phyloP scores from a whole-genome alignment of 2,797 vertebrate species.

The Pagetopsis macropterus region DNA sequence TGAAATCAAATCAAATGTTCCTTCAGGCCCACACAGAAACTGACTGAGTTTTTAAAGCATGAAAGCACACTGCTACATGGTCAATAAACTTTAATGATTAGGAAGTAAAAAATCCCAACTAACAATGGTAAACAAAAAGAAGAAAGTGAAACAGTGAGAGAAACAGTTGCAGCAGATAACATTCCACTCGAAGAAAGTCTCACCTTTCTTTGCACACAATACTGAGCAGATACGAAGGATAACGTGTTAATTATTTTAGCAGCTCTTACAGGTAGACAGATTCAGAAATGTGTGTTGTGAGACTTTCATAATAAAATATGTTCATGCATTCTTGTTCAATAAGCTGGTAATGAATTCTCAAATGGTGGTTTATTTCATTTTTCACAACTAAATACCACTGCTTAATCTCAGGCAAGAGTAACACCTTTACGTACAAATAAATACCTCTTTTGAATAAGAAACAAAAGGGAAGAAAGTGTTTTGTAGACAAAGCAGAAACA shows the following conservation, averaged over 20 bases:
- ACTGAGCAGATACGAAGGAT: conserved; percentile 25
- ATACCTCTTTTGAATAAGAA: not conserved
- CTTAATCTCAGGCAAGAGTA: not conserved
- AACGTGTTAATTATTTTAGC: conserved; percentile 20
- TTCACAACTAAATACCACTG: not conserved
- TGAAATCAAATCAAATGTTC: conserved; percentile 4
- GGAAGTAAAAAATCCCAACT: not conserved
- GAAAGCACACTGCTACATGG: not conserved
- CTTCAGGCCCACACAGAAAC: not conserved
- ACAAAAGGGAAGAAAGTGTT: not conserved
- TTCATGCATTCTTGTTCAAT: conserved; percentile 3
- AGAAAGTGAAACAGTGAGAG: not conserved
- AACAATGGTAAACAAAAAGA: not conserved
- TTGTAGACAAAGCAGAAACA: not conserved
- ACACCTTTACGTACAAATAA: not conserved
- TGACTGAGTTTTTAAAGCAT: not conserved
- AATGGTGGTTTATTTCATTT: not conserved
- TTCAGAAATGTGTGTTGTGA: conserved; percentile 28
- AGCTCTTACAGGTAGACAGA: not conserved
- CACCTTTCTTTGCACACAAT: conserved; percentile 21
- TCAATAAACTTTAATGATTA: not conserved
- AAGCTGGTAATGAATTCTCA: conserved; percentile 13
- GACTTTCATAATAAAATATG: conserved; percentile 4
- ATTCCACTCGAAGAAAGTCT: conserved; percentile 23
- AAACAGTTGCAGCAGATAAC: conserved; percentile 19